phyloP scores from a whole-genome alignment of 2,113 vertebrate species.

The Myodes glareolus region DNA sequence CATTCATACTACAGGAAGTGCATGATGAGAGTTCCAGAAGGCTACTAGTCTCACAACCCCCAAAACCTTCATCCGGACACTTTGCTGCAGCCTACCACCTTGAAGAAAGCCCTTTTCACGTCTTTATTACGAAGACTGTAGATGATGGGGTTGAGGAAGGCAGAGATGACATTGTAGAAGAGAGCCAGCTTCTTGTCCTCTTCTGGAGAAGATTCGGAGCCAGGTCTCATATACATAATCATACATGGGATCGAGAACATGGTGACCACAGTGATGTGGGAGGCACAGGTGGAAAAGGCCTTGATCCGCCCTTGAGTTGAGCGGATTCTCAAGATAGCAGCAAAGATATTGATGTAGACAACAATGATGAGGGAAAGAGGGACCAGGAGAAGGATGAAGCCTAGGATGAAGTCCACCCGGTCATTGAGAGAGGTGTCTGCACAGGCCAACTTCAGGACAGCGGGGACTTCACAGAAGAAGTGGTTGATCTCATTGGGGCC shows the following conservation, averaged over 20 bases:
- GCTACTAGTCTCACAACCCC: neutral
- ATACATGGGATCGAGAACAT: constrained; percentile 72
- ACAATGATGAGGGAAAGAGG: constrained; percentile 68
- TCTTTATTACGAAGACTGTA: constrained; percentile 73
- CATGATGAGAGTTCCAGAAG: neutral
- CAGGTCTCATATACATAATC: constrained; percentile 72
- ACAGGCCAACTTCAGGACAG: constrained; percentile 69
- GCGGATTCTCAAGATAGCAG: constrained; percentile 54
- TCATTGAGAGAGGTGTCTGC: constrained; percentile 70
- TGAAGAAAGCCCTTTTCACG: constrained; percentile 71
- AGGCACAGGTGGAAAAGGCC: constrained; percentile 68
- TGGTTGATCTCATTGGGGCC: constrained; percentile 72
- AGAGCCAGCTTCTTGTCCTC: constrained; percentile 71
- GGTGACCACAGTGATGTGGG: constrained; percentile 64
- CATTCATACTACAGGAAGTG: neutral
- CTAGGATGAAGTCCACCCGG: constrained; percentile 62
- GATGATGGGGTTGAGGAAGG: constrained; percentile 71
- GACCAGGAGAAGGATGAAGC: constrained; percentile 65
- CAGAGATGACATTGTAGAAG: constrained; percentile 69
- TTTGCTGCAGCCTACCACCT: constrained; percentile 15
- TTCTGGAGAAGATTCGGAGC: constrained; percentile 61
- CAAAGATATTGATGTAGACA: constrained; percentile 66
- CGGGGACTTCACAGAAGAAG: constrained; percentile 74
- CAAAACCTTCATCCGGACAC: constrained; percentile 20
- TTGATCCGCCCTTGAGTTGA: constrained; percentile 68